Conservation (phyloP, 2,113 vertebrate genomes). For the Bufo gargarizans region DNA sequence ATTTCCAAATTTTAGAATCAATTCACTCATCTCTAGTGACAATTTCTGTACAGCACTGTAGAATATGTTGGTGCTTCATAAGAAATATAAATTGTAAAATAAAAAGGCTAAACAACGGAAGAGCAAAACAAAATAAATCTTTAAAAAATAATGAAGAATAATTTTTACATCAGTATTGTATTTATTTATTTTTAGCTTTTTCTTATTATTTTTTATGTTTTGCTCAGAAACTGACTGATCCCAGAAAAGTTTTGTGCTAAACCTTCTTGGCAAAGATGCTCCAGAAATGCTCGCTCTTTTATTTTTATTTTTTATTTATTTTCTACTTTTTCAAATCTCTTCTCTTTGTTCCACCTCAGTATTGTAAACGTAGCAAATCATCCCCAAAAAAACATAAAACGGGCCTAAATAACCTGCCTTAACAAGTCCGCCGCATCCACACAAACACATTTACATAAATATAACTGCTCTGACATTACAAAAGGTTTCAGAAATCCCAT, state of each 20-base stretch:
- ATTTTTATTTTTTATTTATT: background rate
- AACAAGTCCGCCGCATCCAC: slow-evolving; percentile 39
- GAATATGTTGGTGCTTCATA: no score
- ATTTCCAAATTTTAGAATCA: no score
- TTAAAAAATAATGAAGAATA: no score
- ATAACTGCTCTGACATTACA: slow-evolving; percentile 37
- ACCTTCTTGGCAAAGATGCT: background rate
- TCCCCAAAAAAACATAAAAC: slow-evolving; percentile 45
- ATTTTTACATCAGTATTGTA: background rate
- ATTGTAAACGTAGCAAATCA: slow-evolving; percentile 23
- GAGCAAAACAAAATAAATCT: no score
- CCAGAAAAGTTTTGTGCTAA: slow-evolving; percentile 9
- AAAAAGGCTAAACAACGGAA: no score
- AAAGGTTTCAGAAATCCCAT: slow-evolving; percentile 53
- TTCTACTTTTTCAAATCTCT: slow-evolving; percentile 9
- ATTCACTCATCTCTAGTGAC: background rate
- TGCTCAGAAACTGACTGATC: background rate
- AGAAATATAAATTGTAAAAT: no score
- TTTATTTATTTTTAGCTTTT: background rate
- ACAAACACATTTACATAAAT: slow-evolving; percentile 58
- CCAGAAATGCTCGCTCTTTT: background rate
- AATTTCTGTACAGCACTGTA: no score
- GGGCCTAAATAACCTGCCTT: slow-evolving; percentile 40
- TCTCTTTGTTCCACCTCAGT: slow-evolving; percentile 22
- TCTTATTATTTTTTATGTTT: background rate